Evolutionary conservation across 2,113 vertebrate species (phyloP), one percentile per base, ranked within the genome.

Genomic region (Cinclus mexicanus): DNA sequence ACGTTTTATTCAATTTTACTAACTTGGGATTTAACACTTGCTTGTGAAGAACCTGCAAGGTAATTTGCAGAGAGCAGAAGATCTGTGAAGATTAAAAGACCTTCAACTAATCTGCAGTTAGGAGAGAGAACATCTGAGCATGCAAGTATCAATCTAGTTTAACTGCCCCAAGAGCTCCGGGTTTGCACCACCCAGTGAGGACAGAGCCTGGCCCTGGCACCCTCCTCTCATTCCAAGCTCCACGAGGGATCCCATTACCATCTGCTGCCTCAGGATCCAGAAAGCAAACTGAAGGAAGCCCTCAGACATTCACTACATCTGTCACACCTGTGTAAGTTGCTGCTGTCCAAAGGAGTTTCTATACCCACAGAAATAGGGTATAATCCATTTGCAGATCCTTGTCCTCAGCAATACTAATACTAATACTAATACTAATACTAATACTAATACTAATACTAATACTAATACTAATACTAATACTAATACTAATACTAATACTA

Each of bases 71-170:
- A 65, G 67, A 57, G 16, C 19, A 74, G 52, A 74, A 69, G 33
- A 47, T 44, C 35, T 60, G 26, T 57, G 49, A 31, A 85, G 37
- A 37, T 61, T 33, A 63, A 83, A 89, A 94, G 47, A 47, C 39
- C 52, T 94, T 68, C 39, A 50, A 14, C 10, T 3, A 4, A 50
- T 6, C 49, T 10, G 15, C 63, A 59, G 22, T 65, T 55, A 90
- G 60, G 70, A 61, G 64, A 59, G 57, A 49, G 31, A 42, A 47
- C 25, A 44, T 9, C 28, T 23, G 24, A 78, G 47, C n/a, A 56
- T 0, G 1, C 0, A 0, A 33, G 10, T 10, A 10, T 20, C 3
- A 3, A 10, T 21, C 3, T 1, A 0, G 9, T 15, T 24, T 28
- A 56, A 75, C 16, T 33, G 18, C 8, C 42, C 4, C 11, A 4